phyloP scores from a whole-genome alignment of 2,113 vertebrate species.

The Halichoerus grypus region DNA sequence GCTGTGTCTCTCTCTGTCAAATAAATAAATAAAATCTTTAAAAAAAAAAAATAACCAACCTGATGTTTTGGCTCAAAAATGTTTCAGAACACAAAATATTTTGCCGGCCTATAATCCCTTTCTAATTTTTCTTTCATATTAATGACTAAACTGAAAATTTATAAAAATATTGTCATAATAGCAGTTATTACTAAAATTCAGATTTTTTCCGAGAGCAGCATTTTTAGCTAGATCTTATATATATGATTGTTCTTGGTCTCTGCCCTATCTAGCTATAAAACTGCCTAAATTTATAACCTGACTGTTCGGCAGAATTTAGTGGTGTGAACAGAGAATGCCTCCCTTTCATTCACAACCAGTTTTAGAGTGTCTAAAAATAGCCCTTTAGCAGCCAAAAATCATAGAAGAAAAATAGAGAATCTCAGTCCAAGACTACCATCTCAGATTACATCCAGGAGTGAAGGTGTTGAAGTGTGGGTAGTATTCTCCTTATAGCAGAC shows the following conservation, averaged over 20 bases:
- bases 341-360: slow-evolving; percentile 35
- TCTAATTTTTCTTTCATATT: slow-evolving; percentile 30
- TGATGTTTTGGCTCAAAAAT: slow-evolving; percentile 43
- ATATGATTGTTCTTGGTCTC: background rate
- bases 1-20: no score
- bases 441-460: background rate
- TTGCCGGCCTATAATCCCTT: slow-evolving; percentile 4
- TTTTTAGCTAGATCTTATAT: background rate
- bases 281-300: slow-evolving; percentile 25
- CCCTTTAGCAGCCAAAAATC: background rate
- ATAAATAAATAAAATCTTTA: no score
- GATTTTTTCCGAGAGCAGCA: slow-evolving; percentile 53
- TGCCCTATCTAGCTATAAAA: slow-evolving; percentile 10
- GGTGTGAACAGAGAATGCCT: background rate
- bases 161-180: background rate
- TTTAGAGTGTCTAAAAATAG: slow-evolving; percentile 37
- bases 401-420: background rate
- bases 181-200: slow-evolving; percentile 49
- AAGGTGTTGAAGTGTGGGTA: background rate
- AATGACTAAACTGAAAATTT: slow-evolving; percentile 48
- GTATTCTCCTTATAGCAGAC: background rate
- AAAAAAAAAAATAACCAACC: background rate
- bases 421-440: background rate
- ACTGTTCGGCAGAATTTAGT: slow-evolving; percentile 1
- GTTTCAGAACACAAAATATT: slow-evolving; percentile 43